Evolutionary conservation across 2,113 vertebrate species (phyloP), one percentile per base, ranked within the genome.

Genomic region (Lophochroa leadbeateri): DNA sequence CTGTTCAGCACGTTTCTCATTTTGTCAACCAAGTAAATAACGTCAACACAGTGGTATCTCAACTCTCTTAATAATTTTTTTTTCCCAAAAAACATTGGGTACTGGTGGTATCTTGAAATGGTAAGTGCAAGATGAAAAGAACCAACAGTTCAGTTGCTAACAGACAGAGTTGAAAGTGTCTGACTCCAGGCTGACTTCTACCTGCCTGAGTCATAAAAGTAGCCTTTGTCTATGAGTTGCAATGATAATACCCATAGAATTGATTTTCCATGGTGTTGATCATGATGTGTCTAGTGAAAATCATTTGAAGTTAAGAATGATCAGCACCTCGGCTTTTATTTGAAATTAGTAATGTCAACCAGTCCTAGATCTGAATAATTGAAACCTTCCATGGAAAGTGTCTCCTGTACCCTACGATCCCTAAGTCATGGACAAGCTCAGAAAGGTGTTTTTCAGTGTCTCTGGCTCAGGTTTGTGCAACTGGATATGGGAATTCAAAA

Each of bases 321-420:
- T 72, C 17, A 43, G 57, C 17, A 43, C 23, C n/a, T 31, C 57
- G 68, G 18, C 69, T 82, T 27, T 5, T 39, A 11, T 74, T 81
- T 58, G 63, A 63, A 82, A 55, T 55, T 5, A 58, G 13, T 77
- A 25, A 17, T 15, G 29, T 50, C 58, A 92, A 13, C 23, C 18
- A 29, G 35, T 11, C 39, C 65, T 65, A 31, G 33, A 13, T 24
- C 5, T 44, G 37, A 31, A 20, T 61, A 17, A 65, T 31, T 70
- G 35, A 86, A 76, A 29, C 52, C 81, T 74, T 83, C n/a, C 25
- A 4, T 27, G 53, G 44, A 46, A 72, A 46, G 11, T 1, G 14
- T 20, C 65, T 67, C 1, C 53, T 1, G 4, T 23, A 16, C 19
- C 29, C 41, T 11, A 27, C 0, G 0, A 7, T 60, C 31, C 35